Conservation (phyloP, 2,113 vertebrate species). For the Phodopus roborovskii region DNA sequence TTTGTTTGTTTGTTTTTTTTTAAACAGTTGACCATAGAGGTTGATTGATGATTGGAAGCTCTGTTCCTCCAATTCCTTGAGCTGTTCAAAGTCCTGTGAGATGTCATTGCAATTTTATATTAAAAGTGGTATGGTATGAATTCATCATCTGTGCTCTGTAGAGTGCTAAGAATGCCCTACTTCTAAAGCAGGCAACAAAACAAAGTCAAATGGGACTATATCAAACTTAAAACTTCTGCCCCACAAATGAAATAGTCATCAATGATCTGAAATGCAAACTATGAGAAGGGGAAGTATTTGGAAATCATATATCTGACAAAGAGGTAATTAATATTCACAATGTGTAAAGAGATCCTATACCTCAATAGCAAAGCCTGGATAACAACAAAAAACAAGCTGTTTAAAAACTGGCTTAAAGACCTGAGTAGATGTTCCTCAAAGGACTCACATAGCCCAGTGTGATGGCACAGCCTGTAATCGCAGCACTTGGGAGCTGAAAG, state of each 20-base stretch:
- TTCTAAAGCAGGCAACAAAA: neutral
- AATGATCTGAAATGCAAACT: neutral
- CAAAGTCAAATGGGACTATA: neutral
- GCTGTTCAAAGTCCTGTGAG: slow-evolving; percentile 18
- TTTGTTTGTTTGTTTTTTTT: neutral
- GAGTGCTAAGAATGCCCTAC: neutral
- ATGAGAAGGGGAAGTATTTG: neutral
- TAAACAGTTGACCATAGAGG: neutral
- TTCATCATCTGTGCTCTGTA: neutral
- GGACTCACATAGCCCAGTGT: neutral
- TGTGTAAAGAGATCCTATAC: neutral
- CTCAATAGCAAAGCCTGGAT: neutral
- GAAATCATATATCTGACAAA: neutral
- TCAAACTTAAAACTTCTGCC: neutral
- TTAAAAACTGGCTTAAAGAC: neutral
- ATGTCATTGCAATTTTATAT: neutral
- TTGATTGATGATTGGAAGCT: slow-evolving; percentile 21
- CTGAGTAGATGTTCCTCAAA: neutral
- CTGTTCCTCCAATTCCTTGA: neutral
- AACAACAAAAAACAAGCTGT: neutral
- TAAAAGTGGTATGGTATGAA: neutral
- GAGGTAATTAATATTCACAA: neutral
- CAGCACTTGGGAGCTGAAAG: neutral
- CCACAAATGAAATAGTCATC: neutral
- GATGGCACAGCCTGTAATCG: neutral